Evolutionary conservation across 2,888 invertebrate species (phyloP), one percentile per base, ranked within the genome.

Genomic region (Synanthedon andrenaeformis): DNA sequence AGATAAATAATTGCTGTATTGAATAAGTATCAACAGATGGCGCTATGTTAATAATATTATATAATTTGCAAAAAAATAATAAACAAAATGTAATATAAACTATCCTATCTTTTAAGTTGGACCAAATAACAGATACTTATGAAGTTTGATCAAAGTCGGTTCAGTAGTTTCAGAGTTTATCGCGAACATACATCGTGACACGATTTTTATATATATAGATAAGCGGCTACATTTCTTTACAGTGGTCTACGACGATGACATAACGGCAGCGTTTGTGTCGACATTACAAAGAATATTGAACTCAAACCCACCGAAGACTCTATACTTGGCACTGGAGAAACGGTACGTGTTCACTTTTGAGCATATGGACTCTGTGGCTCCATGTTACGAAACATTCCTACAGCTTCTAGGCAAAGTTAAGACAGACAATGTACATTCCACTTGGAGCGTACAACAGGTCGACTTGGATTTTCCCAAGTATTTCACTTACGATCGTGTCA

Each of bases 321-420:
- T 94, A 19, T 94, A 92, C 65, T 84, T 96, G 41, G 94, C 95
- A 3, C 69, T 96, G 59, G 96, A 96, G 72, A 96, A 96, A 72
- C 92, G 96, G 53, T 96, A 91, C 74, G 96, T 96, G 6, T 96
- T 96, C 69, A 95, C 95, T 0, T 75, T 94, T 59, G 90, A 91
- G 12, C 94, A 96, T 65, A 89, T 94, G 73, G 94, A 95, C 58
- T 90, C 92, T 0, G 92, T 92, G n/a, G 95, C 96, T 1, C 96
- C 96, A 0, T 95, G 95, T 82, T 96, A 94, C 67, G 95, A 95
- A 68, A 92, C 94, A 82, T 96, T 96, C 80, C 79, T 94, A 1
- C 86, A 89, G 41, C 81, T 91, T 57, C 65, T 92, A 12, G 81
- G 89, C 55, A 83, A 86, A 62, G 78, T 90, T 6, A 81, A 82